Conservation (phyloP, 2,113 vertebrate genomes). For the Hemichromis elongatus region DNA sequence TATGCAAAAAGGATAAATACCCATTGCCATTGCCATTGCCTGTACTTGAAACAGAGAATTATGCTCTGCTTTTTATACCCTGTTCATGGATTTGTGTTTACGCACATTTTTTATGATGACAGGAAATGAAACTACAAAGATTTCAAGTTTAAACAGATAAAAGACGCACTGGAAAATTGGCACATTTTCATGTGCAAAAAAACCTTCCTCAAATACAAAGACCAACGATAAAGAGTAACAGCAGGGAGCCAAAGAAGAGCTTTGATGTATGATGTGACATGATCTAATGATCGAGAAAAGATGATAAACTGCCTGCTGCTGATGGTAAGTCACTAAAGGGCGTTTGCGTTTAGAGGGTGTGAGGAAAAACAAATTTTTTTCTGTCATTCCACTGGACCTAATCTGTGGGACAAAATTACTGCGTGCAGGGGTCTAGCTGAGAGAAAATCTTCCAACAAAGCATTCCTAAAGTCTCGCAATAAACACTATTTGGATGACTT, state of each 20-base stretch:
- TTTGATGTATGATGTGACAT: conserved; percentile 9
- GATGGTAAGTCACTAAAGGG: background rate
- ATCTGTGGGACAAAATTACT: background rate
- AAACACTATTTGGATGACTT: conserved; percentile 11
- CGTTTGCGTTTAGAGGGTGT: background rate
- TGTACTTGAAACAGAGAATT: background rate
- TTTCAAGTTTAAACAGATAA: background rate
- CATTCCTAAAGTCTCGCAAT: background rate
- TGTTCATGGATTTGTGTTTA: background rate
- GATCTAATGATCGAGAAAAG: conserved; percentile 10
- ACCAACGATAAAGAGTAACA: background rate
- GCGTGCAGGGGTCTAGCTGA: background rate
- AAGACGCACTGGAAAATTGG: background rate
- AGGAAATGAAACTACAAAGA: background rate
- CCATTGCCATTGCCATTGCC: background rate
- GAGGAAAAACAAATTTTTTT: background rate
- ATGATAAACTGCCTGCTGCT: background rate
- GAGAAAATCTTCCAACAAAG: background rate
- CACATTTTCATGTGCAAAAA: background rate
- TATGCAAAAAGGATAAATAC: background rate
- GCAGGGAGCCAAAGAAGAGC: background rate
- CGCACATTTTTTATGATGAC: background rate
- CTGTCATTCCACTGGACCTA: background rate
- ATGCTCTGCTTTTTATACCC: background rate
- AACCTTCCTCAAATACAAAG: background rate